A percentile compares a stretch with the other conserved stretches of the same genome.
Conservation (phyloP, 1,140 invertebrate species). For the Neodiprion lecontei region DNA sequence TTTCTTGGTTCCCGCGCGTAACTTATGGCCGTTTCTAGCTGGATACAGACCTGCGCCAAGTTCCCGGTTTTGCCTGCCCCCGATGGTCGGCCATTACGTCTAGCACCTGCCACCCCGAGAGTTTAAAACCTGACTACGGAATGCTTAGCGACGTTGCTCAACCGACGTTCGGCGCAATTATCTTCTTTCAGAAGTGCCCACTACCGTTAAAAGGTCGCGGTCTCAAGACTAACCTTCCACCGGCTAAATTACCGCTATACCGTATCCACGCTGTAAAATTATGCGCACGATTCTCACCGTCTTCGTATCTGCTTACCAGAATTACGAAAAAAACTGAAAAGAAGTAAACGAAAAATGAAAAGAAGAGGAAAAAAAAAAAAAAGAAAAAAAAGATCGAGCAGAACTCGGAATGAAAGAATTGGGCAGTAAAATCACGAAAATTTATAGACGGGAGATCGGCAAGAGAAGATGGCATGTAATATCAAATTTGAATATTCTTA, state of each 20-base stretch:
- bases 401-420: background rate
- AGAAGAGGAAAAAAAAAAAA: background rate
- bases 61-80: constrained; percentile 7
- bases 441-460: background rate
- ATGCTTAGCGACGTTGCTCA: constrained; percentile 9
- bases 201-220: constrained; percentile 2
- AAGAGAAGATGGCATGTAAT: background rate
- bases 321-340: too few relatives aligned
- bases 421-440: background rate
- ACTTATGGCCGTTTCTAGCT: too few relatives aligned
- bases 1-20: too few relatives aligned
- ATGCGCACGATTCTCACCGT: background rate
- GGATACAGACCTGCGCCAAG: too few relatives aligned
- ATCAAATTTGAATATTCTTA: constrained; percentile 3
- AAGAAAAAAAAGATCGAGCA: background rate
- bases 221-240: background rate
- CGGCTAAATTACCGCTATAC: background rate
- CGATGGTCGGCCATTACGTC: constrained; percentile 53
- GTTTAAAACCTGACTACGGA: constrained; percentile 42
- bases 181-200: background rate
- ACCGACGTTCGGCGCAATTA: constrained; percentile 1
- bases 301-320: too few relatives aligned
- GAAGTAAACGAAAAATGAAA: too few relatives aligned
- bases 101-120: constrained; percentile 54
- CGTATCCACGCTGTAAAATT: background rate